Evolutionary conservation across 1,140 invertebrate genomes (phyloP).

Genomic region (Drosophila suzukii): DNA sequence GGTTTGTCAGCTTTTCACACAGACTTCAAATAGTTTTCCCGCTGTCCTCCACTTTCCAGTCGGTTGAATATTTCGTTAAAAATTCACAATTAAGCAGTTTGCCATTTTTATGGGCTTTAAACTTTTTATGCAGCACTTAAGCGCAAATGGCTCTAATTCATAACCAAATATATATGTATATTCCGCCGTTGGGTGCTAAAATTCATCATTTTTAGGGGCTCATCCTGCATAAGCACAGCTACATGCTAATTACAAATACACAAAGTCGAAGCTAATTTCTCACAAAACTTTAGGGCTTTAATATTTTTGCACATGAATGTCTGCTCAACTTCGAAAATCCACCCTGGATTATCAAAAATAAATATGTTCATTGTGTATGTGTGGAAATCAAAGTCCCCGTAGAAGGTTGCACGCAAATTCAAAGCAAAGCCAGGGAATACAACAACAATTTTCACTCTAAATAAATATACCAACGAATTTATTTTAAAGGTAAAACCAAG

Average conservation of each 20-base stretch:
- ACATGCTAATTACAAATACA: background rate
- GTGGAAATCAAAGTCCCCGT: background rate
- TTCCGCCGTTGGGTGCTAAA: background rate
- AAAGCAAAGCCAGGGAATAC: background rate
- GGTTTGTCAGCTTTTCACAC: background rate
- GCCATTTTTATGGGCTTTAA: background rate
- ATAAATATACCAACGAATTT: background rate
- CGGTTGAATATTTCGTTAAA: conserved; percentile 9
- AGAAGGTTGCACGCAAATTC: background rate
- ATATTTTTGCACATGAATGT: background rate
- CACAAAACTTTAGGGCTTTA: background rate
- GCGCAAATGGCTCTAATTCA: background rate
- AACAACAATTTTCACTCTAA: background rate
- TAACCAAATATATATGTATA: too few relatives aligned
- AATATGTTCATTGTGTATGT: background rate
- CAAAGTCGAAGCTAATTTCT: background rate
- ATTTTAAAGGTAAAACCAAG: background rate
- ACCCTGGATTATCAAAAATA: conserved; percentile 8
- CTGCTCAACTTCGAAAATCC: background rate
- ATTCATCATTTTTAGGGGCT: background rate
- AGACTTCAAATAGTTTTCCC: conserved; percentile 14
- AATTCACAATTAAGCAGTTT: conserved; percentile 34
- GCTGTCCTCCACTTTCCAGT: conserved; percentile 8
- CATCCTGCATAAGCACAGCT: background rate
- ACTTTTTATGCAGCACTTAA: conserved; percentile 1